Conservation (phyloP, 2,797 vertebrate species). For the Neosilurus hyrtlii region DNA sequence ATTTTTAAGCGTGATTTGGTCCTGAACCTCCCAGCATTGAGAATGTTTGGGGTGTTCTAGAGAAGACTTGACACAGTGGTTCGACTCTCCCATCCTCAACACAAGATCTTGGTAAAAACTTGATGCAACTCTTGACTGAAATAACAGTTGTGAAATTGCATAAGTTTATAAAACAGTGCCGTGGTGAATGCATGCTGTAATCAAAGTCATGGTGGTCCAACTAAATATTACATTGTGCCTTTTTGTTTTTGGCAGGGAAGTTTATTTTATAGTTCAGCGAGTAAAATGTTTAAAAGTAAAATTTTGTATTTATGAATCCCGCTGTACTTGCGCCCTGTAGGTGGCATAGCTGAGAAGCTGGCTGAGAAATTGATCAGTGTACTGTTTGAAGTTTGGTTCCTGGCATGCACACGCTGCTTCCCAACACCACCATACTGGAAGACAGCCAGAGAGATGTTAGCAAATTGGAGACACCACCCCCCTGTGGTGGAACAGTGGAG, state of each 20-base stretch:
- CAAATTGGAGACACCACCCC: slow-evolving; percentile 88
- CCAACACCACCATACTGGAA: slow-evolving; percentile 90
- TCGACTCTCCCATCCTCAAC: too few species aligned
- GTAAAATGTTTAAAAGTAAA: background rate
- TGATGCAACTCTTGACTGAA: background rate
- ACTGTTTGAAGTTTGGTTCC: slow-evolving; percentile 90
- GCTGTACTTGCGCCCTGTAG: slow-evolving; percentile 50
- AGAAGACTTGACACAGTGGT: too few species aligned
- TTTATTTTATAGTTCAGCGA: background rate
- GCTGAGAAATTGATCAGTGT: slow-evolving; percentile 86
- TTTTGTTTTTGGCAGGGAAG: too few species aligned
- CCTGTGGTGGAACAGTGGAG: slow-evolving; percentile 92
- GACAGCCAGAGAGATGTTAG: slow-evolving; percentile 91
- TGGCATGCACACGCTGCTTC: slow-evolving; percentile 87
- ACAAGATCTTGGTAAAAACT: background rate
- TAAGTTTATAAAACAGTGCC: too few species aligned
- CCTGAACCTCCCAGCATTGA: too few species aligned
- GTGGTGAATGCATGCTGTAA: too few species aligned
- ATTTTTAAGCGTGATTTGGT: background rate
- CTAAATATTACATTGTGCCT: too few species aligned
- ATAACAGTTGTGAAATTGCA: background rate
- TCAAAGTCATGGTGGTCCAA: too few species aligned
- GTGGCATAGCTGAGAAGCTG: slow-evolving; percentile 83
- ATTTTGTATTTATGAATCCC: slow-evolving; percentile 1
- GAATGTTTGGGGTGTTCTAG: too few species aligned